Conservation (phyloP, 1,140 invertebrate species). For the Drosophila baimaii region DNA sequence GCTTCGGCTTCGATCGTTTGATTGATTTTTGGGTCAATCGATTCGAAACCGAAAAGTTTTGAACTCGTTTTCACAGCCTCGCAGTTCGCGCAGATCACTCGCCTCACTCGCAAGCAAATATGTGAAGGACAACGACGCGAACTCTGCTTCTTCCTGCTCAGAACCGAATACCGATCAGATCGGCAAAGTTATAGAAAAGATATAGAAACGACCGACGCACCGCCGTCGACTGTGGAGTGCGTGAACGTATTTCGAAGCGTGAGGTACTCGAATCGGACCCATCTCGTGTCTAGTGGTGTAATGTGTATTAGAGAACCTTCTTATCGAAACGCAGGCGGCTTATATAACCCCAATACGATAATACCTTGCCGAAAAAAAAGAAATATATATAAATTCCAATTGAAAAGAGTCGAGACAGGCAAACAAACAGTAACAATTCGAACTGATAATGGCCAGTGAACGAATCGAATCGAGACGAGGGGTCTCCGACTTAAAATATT, state of each 20-base stretch:
- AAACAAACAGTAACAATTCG: constrained; percentile 13
- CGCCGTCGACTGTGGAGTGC: constrained; percentile 68
- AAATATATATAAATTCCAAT: constrained; percentile 14
- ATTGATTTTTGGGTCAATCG: constrained; percentile 77
- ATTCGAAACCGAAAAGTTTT: constrained; percentile 81
- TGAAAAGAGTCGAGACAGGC: constrained; percentile 17
- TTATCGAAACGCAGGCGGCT: constrained; percentile 24
- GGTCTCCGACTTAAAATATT: constrained; percentile 31
- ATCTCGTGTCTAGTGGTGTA: constrained; percentile 22
- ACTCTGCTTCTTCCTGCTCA: constrained; percentile 59
- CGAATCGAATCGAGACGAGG: constrained; percentile 13
- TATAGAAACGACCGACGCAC: constrained; percentile 47
- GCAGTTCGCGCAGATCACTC: constrained; percentile 67
- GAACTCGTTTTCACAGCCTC: constrained; percentile 74
- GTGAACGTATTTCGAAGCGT: constrained; percentile 77
- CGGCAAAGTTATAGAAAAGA: constrained; percentile 40
- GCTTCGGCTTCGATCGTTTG: constrained; percentile 48
- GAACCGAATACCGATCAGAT: constrained; percentile 52
- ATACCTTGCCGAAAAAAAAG: constrained; percentile 15
- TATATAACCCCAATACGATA: constrained; percentile 39
- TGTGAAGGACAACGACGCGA: constrained; percentile 80
- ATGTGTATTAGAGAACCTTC: constrained; percentile 5
- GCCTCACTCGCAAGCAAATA: constrained; percentile 77
- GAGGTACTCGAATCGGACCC: constrained; percentile 62
- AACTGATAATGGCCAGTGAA: constrained; percentile 42